Evolutionary conservation across 2,888 invertebrate species (phyloP), one percentile per base, ranked within the genome.

Genomic region (Conus canariensis): DNA sequence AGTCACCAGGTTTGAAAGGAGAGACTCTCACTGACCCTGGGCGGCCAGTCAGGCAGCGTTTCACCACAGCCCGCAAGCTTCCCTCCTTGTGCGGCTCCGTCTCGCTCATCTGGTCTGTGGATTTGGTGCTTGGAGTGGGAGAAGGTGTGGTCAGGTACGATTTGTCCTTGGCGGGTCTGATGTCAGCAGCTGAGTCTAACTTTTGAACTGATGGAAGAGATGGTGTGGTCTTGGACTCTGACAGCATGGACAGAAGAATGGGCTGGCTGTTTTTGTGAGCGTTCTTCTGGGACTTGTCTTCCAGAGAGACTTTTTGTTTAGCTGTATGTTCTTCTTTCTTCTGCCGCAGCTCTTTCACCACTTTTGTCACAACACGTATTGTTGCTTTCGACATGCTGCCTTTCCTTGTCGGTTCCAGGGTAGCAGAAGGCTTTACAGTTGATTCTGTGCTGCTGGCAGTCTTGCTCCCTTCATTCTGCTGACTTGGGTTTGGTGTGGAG

Each of bases 11-110:
- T 22, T 74, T 85, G 74, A 59, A 58, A 4, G 89, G 85, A 0
- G 85, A 74, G 22, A 70, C 85, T 5, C 89, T 70, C 85, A 85
- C 19, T 0, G 89, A 85, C 25, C 89, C 85, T 5, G 74, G 89
- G 2, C 74, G 85, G 3, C 89, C 89, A 1, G 89, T 89, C 85
- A 89, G 58, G 16, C 89, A 89, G 3, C 89, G 85, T 59, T 89
- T 89, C 16, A 89, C 89, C 58, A 89, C 89, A 25, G 89, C 89
- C 16, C 83, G 70, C 25, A 86, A 19, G 22, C 45, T 86, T 4
- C 30, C 85, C 10, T 85, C 60, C 30, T 16, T 45, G 67, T 45
- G 19, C 10, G 64, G 14, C 22, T 58, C 82, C 6, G 22, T 9
- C 5, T 45, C 30, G n/a, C 74, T 74, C n/a, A n/a, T 22, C 19